These are phyloP conservation scores for Caenorhabditis panamensis DNA, from an alignment of 2,888 invertebrate species.

Conservation along the genomic window DNA sequence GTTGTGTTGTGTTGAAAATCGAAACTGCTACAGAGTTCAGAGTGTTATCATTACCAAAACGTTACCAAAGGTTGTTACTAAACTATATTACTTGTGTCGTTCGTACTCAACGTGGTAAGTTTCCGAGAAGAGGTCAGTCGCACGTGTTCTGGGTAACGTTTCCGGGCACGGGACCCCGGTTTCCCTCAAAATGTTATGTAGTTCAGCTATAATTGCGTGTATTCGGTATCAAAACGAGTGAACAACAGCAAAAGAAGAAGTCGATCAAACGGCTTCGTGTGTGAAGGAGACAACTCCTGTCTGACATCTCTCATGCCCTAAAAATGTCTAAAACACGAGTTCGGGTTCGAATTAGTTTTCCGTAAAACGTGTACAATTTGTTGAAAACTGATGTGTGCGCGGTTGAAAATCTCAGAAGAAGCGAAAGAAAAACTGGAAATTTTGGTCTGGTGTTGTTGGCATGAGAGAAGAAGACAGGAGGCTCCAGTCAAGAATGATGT, in stretches of 20 bases:
- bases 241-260: slow-evolving; percentile 42
- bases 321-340: not conserved
- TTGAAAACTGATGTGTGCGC: not conserved
- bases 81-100: slow-evolving; percentile 18
- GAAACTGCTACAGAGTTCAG: slow-evolving; percentile 57
- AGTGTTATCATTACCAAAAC: slow-evolving; percentile 22
- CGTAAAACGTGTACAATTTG: slow-evolving; percentile 3
- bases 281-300: slow-evolving; percentile 49
- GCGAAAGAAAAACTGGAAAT: not conserved
- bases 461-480: slow-evolving; percentile 62
- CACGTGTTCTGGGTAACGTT: slow-evolving; percentile 9
- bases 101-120: slow-evolving; percentile 30
- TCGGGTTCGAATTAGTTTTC: not conserved
- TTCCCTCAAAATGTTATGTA: slow-evolving; percentile 45
- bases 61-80: not conserved
- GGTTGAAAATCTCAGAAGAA: slow-evolving; percentile 3
- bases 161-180: slow-evolving; percentile 30
- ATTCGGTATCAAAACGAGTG: slow-evolving; percentile 43
- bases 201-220: slow-evolving; percentile 54
- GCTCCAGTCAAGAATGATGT: slow-evolving; percentile 45
- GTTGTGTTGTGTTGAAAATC: slow-evolving; percentile 53
- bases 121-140: slow-evolving; percentile 38
- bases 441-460: slow-evolving; percentile 36
- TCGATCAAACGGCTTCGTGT: slow-evolving; percentile 34
- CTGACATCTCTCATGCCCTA: slow-evolving; percentile 51